Conservation (phyloP, 1,140 invertebrate species). For the Marisa cornuarietis region DNA sequence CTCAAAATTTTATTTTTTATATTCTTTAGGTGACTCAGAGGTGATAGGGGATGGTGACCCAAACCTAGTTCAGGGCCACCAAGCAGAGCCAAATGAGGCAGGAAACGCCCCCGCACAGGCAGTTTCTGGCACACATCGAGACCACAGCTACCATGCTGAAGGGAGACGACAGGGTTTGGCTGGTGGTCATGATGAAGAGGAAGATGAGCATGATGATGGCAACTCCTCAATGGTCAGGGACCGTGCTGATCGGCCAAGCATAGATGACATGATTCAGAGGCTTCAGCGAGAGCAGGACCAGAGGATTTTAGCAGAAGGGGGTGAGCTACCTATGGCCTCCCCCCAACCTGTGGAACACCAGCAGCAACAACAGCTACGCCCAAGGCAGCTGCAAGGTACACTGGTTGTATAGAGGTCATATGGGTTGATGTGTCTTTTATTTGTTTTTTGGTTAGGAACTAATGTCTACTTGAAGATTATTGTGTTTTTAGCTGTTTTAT, state of each 20-base stretch:
- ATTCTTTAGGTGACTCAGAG: conserved; percentile 58
- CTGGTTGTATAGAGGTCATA: no score
- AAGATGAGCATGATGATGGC: conserved; percentile 28
- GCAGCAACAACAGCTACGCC: neutral
- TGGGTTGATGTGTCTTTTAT: no score
- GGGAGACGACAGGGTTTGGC: neutral
- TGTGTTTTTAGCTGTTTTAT: no score
- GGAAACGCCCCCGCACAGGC: no score
- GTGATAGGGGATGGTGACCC: conserved; percentile 61
- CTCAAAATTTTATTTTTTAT: neutral
- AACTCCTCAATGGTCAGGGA: conserved; percentile 7
- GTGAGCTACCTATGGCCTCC: conserved; percentile 33
- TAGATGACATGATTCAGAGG: conserved; percentile 79
- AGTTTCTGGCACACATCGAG: no score
- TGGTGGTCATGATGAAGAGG: conserved; percentile 21
- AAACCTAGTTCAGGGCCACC: no score
- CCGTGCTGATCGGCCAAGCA: conserved; percentile 70
- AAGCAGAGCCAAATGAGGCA: no score
- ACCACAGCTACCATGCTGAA: neutral
- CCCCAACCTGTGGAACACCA: conserved; percentile 18
- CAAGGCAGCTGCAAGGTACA: neutral
- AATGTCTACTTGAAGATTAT: no score
- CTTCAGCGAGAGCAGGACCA: conserved; percentile 70
- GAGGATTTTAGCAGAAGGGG: conserved; percentile 40
- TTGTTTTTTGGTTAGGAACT: no score